Conservation (phyloP, 2,113 vertebrate genomes). For the Sebastes schlegelii region DNA sequence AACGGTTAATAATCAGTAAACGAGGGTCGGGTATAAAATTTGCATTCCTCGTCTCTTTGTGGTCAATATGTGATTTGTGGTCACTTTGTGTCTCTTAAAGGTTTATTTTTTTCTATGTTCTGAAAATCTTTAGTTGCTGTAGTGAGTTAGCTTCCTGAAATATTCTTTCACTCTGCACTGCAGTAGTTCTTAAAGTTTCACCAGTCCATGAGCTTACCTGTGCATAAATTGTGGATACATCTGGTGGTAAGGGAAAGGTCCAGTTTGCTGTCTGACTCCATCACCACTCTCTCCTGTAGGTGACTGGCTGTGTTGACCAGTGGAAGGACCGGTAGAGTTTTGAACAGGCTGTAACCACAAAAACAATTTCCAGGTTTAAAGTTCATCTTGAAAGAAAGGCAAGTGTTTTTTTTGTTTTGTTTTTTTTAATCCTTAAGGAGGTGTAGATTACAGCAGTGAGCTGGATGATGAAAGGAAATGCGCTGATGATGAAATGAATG, state of each 20-base stretch:
- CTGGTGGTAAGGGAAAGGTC: slow-evolving; percentile 59
- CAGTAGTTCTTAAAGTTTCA: neutral
- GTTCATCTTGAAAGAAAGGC: neutral
- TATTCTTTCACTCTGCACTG: neutral
- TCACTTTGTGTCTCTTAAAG: neutral
- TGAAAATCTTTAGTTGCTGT: neutral
- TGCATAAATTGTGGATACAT: slow-evolving; percentile 71
- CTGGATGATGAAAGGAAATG: slow-evolving; percentile 65
- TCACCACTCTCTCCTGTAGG: slow-evolving; percentile 54
- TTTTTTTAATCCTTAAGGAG: slow-evolving; percentile 10
- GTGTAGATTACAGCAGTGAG: slow-evolving; percentile 19
- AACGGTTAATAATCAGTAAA: no score
- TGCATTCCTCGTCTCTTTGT: no score
- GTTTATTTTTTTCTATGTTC: neutral
- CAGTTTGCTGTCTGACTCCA: slow-evolving; percentile 66
- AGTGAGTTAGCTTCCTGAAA: neutral
- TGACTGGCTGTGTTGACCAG: slow-evolving; percentile 47
- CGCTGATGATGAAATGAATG: slow-evolving; percentile 67
- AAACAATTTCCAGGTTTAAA: neutral
- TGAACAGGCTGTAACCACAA: slow-evolving; percentile 53
- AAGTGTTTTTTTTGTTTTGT: neutral
- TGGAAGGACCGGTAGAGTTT: slow-evolving; percentile 30
- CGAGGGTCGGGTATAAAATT: no score
- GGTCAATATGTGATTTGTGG: no score
- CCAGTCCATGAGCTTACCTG: slow-evolving; percentile 41